phyloP scores from a whole-genome alignment of 1,140 invertebrate genomes.

The Lepeophtheirus salmonis region DNA sequence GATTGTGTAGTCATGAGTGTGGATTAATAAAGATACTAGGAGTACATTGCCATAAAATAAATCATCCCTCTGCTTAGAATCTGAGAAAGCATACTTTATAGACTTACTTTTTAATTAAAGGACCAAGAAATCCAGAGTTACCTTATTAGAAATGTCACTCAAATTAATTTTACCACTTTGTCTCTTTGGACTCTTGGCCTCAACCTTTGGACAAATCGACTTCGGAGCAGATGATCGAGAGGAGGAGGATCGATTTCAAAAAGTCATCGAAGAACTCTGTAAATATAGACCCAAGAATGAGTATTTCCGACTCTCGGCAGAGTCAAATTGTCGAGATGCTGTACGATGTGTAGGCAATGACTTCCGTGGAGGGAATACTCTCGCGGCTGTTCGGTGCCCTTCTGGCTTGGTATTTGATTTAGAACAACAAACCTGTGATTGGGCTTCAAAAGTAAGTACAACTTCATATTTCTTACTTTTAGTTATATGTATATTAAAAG shows the following conservation, averaged over 20 bases:
- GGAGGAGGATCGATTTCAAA: conserved; percentile 10
- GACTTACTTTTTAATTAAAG: too few relatives aligned
- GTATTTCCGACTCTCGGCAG: conserved; percentile 62
- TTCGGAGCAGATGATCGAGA: conserved; percentile 8
- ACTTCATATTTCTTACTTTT: background rate
- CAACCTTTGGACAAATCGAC: conserved; percentile 1
- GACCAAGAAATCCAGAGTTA: too few relatives aligned
- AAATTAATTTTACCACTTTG: too few relatives aligned
- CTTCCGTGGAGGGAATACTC: conserved; percentile 57
- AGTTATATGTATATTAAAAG: background rate
- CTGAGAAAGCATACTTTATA: too few relatives aligned
- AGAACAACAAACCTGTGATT: conserved; percentile 85
- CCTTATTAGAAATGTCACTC: too few relatives aligned
- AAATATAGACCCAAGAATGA: conserved; percentile 63
- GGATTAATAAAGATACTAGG: too few relatives aligned
- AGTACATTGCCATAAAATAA: too few relatives aligned
- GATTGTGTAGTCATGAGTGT: too few relatives aligned
- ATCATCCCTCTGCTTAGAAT: too few relatives aligned
- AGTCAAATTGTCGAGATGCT: conserved; percentile 47
- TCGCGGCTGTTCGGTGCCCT: conserved; percentile 78
- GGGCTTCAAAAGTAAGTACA: conserved; percentile 54
- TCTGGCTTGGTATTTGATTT: conserved; percentile 83
- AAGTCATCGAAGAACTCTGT: conserved; percentile 48
- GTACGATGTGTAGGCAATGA: conserved; percentile 65
- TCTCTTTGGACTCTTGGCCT: too few relatives aligned